Evolutionary conservation across 2,797 vertebrate genomes (phyloP).

Genomic region (Cyprinodon diabolis): DNA sequence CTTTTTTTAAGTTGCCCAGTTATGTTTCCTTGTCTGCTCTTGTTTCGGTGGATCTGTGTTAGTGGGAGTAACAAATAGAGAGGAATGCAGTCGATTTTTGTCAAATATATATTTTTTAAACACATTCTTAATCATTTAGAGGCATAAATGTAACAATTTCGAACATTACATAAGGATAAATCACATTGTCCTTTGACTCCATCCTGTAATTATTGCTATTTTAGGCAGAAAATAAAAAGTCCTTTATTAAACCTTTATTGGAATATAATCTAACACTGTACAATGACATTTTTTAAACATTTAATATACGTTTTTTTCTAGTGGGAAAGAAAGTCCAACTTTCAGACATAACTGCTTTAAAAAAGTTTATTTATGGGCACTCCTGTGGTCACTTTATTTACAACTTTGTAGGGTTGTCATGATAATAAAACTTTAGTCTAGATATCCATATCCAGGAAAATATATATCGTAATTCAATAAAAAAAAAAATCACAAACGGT

Average conservation of each 20-base stretch:
- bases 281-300: too few relatives aligned
- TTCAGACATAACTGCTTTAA: neutral
- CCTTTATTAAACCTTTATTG: neutral
- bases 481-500: too few relatives aligned
- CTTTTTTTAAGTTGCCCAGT: slow-evolving; percentile 37
- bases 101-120: neutral
- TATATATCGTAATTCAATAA: too few relatives aligned
- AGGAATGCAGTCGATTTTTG: neutral
- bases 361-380: neutral
- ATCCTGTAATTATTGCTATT: slow-evolving; percentile 17
- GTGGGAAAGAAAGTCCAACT: neutral
- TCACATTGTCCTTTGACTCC: slow-evolving; percentile 29
- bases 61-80: slow-evolving; percentile 27
- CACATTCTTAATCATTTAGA: slow-evolving; percentile 9
- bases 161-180: slow-evolving; percentile 21
- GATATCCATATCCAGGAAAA: too few relatives aligned
- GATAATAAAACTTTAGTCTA: too few relatives aligned
- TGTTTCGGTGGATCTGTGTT: slow-evolving; percentile 39
- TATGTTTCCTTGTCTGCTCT: slow-evolving; percentile 34
- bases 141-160: slow-evolving; percentile 4
- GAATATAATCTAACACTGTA: neutral
- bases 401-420: neutral
- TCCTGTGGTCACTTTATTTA: neutral
- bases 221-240: neutral
- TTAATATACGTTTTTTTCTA: neutral